These are phyloP conservation scores for Drosophila pandora DNA, from an alignment of 1,140 invertebrate genomes.

Conservation along the genomic window DNA sequence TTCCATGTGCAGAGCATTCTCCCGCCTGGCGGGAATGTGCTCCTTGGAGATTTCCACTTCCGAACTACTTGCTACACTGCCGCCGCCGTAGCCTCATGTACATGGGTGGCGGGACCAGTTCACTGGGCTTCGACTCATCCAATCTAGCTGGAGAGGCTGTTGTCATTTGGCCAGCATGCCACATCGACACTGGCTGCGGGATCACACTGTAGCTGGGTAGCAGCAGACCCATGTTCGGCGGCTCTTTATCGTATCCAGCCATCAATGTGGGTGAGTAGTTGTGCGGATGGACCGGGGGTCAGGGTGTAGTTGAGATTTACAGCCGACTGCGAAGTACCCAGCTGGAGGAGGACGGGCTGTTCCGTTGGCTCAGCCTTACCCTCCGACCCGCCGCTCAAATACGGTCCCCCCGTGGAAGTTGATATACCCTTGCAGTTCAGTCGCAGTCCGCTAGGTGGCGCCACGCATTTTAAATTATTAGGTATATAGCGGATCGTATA, in stretches of 20 bases:
- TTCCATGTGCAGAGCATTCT: constrained; percentile 85
- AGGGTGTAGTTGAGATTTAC: constrained; percentile 58
- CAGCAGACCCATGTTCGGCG: constrained; percentile 32
- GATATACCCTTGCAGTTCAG: no score
- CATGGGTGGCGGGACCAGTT: constrained; percentile 74
- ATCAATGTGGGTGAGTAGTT: constrained; percentile 53
- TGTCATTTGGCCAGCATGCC: constrained; percentile 36
- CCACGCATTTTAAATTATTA: no score
- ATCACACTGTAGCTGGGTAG: constrained; percentile 56
- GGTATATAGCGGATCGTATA: no score
- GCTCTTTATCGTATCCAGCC: constrained; percentile 56
- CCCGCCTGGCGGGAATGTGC: constrained; percentile 85
- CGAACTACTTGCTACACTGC: constrained; percentile 29
- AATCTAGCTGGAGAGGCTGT: constrained; percentile 3
- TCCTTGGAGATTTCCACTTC: constrained; percentile 83
- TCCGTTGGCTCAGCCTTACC: constrained; percentile 51
- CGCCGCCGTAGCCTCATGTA: constrained; percentile 66
- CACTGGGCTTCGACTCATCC: constrained; percentile 45
- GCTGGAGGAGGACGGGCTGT: constrained; percentile 69
- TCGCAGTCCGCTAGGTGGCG: no score
- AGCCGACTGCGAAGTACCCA: constrained; percentile 50
- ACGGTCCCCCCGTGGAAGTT: constrained; percentile 54
- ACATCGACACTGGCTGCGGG: constrained; percentile 73
- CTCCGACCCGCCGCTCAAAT: constrained; percentile 45
- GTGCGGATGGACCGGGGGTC: constrained; percentile 27